Evolutionary conservation across 2,113 vertebrate species (phyloP).

Genomic region (Asarcornis scutulata): DNA sequence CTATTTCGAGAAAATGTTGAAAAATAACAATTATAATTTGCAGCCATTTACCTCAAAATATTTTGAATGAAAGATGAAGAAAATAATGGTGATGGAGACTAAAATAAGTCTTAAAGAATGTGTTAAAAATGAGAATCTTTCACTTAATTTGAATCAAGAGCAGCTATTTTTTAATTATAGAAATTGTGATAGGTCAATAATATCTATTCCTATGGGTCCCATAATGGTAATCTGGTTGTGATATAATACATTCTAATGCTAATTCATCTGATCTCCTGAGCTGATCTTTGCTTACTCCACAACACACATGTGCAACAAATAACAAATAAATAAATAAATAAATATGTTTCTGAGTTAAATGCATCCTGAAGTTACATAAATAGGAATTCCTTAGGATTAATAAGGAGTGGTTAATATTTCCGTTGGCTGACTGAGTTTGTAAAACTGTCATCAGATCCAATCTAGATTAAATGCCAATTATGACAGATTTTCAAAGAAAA

Average conservation of each 20-base stretch:
- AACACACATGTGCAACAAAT: neutral
- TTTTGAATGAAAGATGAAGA: neutral
- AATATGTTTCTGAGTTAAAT: neutral
- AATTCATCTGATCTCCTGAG: neutral
- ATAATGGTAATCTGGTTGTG: neutral
- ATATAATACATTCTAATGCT: neutral
- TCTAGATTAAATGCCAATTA: neutral
- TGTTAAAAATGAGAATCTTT: neutral
- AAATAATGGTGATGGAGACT: neutral
- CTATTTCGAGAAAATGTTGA: neutral
- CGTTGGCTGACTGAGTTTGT: neutral
- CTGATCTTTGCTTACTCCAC: neutral
- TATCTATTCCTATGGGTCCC: neutral
- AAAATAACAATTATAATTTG: neutral
- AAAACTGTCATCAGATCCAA: neutral
- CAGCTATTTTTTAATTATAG: neutral
- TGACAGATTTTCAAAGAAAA: neutral
- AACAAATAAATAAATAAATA: neutral
- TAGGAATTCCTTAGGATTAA: neutral
- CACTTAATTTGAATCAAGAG: neutral
- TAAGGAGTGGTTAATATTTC: neutral
- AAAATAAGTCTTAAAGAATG: neutral
- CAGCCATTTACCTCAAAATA: neutral
- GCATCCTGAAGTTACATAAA: neutral
- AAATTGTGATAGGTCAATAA: neutral